Evolutionary conservation across 2,888 invertebrate species (phyloP).

Genomic region (Thymelicus acteon): DNA sequence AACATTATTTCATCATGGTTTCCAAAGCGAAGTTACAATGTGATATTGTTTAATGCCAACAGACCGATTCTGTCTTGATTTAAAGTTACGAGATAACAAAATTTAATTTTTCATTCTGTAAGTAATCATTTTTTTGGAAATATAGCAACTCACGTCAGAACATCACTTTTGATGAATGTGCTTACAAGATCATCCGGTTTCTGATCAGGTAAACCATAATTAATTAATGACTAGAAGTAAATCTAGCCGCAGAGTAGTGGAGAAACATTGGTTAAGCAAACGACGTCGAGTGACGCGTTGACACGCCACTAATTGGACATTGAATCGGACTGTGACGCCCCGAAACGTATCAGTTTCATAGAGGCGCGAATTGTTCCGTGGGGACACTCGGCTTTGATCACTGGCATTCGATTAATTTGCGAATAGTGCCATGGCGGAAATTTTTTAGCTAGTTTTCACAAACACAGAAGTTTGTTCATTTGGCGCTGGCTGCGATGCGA

Average conservation of each 20-base stretch:
- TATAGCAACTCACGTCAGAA: too few species aligned
- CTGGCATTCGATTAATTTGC: slow-evolving; percentile 20
- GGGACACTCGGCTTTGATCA: slow-evolving; percentile 23
- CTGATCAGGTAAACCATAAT: neutral
- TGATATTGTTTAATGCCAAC: too few species aligned
- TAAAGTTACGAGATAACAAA: too few species aligned
- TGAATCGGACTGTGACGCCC: slow-evolving; percentile 19
- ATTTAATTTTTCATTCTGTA: too few species aligned
- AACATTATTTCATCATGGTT: too few species aligned
- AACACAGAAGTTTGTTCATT: neutral
- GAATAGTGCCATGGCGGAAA: neutral
- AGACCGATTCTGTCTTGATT: too few species aligned
- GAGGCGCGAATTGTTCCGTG: slow-evolving; percentile 15
- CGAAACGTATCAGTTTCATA: slow-evolving; percentile 13
- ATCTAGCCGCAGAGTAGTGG: neutral
- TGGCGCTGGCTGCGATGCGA: neutral
- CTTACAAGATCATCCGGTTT: neutral
- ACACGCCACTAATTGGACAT: slow-evolving; percentile 36
- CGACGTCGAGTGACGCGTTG: neutral
- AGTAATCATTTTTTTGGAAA: too few species aligned
- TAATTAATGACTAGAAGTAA: neutral
- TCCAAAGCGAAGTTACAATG: too few species aligned
- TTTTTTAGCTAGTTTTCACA: neutral
- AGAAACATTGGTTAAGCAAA: neutral
- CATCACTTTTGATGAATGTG: neutral